Conservation (phyloP, 2,888 invertebrate species). For the Ferrisia virgata region DNA sequence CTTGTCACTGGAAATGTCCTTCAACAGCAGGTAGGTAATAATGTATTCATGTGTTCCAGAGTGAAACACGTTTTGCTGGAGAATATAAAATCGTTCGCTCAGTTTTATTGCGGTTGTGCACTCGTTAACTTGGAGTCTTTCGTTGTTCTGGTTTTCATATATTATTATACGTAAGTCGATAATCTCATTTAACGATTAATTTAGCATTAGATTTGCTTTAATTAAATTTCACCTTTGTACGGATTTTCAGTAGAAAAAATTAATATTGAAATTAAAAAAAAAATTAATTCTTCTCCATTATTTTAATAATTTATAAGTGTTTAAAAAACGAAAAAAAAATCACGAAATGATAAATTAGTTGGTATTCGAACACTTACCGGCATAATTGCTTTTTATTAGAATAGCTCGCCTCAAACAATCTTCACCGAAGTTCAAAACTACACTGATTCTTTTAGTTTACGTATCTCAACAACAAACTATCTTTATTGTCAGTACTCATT, state of each 20-base stretch:
- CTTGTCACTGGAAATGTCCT: not conserved
- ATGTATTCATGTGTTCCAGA: not conserved
- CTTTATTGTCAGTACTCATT: slow-evolving; percentile 20
- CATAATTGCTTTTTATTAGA: not conserved
- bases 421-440: not conserved
- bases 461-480: slow-evolving; percentile 19
- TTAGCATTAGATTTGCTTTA: no score
- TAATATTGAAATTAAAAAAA: not conserved
- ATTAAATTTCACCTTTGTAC: no score
- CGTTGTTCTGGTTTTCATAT: not conserved
- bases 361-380: slow-evolving; percentile 16
- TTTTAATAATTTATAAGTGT: not conserved
- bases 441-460: slow-evolving; percentile 30
- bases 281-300: not conserved
- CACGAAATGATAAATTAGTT: not conserved
- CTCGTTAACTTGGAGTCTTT: not conserved
- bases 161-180: not conserved
- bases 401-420: not conserved
- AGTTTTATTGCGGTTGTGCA: not conserved
- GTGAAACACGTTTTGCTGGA: not conserved
- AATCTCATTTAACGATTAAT: no score
- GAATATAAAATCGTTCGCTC: not conserved
- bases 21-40: not conserved
- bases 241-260: no score
- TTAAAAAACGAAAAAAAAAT: not conserved